Base-by-base conservation (phyloP, 1,140 invertebrate species). In the Notospermus geniculatus region DNA sequence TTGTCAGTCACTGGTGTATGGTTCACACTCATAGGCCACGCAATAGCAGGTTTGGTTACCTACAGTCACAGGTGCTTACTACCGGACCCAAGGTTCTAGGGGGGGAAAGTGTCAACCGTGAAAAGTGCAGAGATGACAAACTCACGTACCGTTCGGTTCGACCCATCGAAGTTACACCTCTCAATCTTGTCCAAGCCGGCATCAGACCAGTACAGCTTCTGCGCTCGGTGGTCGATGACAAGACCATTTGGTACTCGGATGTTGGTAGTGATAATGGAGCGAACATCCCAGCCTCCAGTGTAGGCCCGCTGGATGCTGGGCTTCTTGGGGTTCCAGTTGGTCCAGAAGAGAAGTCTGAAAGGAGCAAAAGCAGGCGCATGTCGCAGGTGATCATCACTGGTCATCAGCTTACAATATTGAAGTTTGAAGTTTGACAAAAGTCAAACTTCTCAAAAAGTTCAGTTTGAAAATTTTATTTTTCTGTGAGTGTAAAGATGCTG, bases 161-260 rank as follows among this genome's bases (percentile, higher is more conserved):
- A 87, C 7, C 97, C 97, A 79, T 97, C 89, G 22, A 98, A 82
- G 76, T 92, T 89, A 0, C 92, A 91, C 28, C 95, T 82, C 84
- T 99, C 97, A 65, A 99, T 98, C 79, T 97, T 98, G 76, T 99
- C 95, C 59, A 92, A 83, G 0, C 97, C 92, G 0, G 96, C 96
- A 80, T 99, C 97, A 0, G 95, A 97, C 96, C 97, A 99, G 74
- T 98, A 99, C 0, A 99, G 79, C 85, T 93, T 95, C 39, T 89
- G 85, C 19, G 97, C 95, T 22, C 95, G 91, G 73, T 96, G 97
- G 82, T 99, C 97, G 55, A 99, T 94, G 0, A 95, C 91, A 25
- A 99, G 82, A 32, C 96, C 96, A 73, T 94, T 97, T 0, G 97
- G 96, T 75, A 98, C 95, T 0, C 93, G 92, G 0, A 99, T 83